phyloP scores from a whole-genome alignment of 35 echinoderm and acorn worm species.

The Apostichopus californicus region DNA sequence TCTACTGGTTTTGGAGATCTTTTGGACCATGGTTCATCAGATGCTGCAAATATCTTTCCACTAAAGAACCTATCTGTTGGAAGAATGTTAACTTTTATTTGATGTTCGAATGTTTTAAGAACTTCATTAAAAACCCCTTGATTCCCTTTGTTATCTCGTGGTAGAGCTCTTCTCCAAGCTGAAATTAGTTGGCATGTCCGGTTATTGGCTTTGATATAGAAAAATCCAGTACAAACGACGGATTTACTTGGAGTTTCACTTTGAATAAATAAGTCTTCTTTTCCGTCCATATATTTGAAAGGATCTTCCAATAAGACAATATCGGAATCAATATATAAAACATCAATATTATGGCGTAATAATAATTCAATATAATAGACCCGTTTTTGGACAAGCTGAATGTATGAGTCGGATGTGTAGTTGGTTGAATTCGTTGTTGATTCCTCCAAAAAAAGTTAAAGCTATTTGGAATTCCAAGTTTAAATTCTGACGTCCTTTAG shows the following conservation, averaged over 20 bases:
- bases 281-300: neutral
- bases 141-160: neutral
- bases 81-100: neutral
- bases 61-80: constrained; percentile 4
- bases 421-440: neutral
- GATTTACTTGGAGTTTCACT: neutral
- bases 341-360: neutral
- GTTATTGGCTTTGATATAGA: neutral
- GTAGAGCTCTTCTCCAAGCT: neutral
- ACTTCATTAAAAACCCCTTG: neutral
- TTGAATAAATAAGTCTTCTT: constrained; percentile 23
- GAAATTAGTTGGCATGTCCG: neutral
- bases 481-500: neutral
- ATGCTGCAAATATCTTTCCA: neutral
- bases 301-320: constrained; percentile 26
- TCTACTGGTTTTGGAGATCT: neutral
- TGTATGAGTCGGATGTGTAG: neutral
- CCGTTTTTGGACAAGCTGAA: constrained; percentile 17
- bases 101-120: neutral
- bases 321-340: constrained; percentile 25
- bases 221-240: neutral
- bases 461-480: neutral
- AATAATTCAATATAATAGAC: constrained; percentile 15
- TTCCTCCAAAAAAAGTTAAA: neutral
- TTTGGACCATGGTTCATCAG: neutral